These are phyloP conservation scores for Tiaroga cobitis DNA, from an alignment of 2,797 vertebrate species.

Conservation along the genomic window DNA sequence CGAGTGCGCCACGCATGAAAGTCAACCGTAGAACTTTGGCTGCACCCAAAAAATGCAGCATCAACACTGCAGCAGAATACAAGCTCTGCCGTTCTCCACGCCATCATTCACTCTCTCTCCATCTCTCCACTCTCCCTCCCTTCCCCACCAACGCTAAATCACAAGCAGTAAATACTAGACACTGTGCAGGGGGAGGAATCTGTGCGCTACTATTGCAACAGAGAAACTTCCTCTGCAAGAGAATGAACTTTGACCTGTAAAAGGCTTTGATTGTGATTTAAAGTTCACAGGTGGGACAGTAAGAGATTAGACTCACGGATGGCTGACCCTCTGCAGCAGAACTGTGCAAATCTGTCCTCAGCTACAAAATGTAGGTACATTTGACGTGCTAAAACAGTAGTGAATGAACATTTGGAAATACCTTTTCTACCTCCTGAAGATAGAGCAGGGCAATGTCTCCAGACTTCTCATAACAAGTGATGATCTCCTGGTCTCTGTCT, in stretches of 20 bases:
- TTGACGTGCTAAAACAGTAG: not conserved
- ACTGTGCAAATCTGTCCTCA: constrained; percentile 10
- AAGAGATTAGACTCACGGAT: constrained; percentile 11
- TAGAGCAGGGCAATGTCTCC: constrained; percentile 97
- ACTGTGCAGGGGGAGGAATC: not conserved
- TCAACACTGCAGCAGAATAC: constrained; percentile 48
- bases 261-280: constrained; percentile 31
- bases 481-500: constrained; percentile 90
- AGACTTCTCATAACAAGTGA: constrained; percentile 97
- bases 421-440: constrained; percentile 97
- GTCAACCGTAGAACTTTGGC: constrained; percentile 35
- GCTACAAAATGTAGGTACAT: not conserved
- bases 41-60: constrained; percentile 39
- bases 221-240: not conserved
- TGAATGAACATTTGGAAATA: constrained; percentile 66
- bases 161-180: constrained; percentile 38
- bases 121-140: not conserved
- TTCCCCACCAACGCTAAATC: constrained; percentile 17
- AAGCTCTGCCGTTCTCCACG: constrained; percentile 15
- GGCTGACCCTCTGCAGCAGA: constrained; percentile 7
- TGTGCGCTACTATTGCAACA: not conserved
- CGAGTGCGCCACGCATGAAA: not conserved
- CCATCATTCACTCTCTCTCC: constrained; percentile 30
- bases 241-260: constrained; percentile 19
- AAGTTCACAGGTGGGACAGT: constrained; percentile 20